Evolutionary conservation across 2,113 vertebrate genomes (phyloP).

Genomic region (Leptodactylus fuscus): DNA sequence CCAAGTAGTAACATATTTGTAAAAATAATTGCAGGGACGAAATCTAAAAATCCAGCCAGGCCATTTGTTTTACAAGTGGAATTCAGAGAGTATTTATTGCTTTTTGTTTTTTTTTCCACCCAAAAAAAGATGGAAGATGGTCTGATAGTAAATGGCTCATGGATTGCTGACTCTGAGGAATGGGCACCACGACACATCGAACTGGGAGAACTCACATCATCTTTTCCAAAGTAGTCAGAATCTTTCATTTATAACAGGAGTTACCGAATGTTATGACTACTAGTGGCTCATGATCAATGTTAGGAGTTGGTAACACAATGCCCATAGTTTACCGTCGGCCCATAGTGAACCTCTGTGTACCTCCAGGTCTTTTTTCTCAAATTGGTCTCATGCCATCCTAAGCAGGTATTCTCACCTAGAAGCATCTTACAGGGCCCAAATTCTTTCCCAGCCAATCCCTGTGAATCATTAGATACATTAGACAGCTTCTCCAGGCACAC

Average conservation of each 20-base stretch:
- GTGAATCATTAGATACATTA: no score
- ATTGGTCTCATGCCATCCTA: no score
- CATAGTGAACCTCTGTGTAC: background rate
- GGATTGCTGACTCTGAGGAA: background rate
- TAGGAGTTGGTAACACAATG: background rate
- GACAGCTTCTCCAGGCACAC: no score
- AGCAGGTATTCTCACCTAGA: no score
- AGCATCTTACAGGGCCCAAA: no score
- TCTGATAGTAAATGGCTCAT: background rate
- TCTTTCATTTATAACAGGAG: background rate
- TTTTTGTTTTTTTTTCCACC: background rate
- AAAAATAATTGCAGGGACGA: background rate
- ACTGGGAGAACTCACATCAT: background rate
- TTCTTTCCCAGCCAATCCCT: no score
- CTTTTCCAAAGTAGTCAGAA: background rate
- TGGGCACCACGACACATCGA: background rate
- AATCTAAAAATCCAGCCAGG: background rate
- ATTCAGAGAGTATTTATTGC: background rate
- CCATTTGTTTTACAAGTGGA: background rate
- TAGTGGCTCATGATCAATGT: background rate
- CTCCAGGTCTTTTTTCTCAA: no score
- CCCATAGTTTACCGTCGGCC: background rate
- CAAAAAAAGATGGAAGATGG: background rate
- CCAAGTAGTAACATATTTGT: conserved; percentile 23
- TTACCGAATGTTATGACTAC: background rate